phyloP scores from a whole-genome alignment of 1,140 invertebrate species.

The Heliconius eleuchia region DNA sequence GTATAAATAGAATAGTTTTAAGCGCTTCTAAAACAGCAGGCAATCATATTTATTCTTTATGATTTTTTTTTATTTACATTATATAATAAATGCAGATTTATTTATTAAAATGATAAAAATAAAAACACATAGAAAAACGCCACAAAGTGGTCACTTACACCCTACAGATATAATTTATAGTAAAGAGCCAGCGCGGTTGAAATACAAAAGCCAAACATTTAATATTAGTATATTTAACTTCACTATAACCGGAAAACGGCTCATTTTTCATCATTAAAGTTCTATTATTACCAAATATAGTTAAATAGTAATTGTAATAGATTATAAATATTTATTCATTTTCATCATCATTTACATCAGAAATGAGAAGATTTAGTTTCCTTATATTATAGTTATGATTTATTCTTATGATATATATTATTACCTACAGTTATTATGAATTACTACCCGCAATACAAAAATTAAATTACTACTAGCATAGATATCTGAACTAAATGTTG shows the following conservation, averaged over 20 bases:
- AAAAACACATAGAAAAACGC: not conserved
- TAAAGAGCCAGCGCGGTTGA: slow-evolving; percentile 40
- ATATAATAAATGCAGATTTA: no score
- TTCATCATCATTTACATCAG: not conserved
- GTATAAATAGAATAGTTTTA: no score
- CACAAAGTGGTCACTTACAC: slow-evolving; percentile 17
- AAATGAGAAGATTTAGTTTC: not conserved
- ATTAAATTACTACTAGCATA: not conserved
- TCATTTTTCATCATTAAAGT: slow-evolving; percentile 49
- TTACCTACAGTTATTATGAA: not conserved
- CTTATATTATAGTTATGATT: not conserved
- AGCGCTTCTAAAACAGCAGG: no score
- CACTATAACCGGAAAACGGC: slow-evolving; percentile 37
- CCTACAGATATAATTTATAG: slow-evolving; percentile 43
- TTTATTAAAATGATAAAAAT: no score
- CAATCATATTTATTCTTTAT: no score
- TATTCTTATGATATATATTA: not conserved
- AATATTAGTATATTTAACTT: slow-evolving; percentile 44
- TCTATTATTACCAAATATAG: slow-evolving; percentile 34
- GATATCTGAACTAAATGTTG: no score
- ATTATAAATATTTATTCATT: slow-evolving; percentile 6
- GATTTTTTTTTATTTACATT: no score
- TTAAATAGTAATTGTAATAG: slow-evolving; percentile 19
- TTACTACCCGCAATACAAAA: not conserved
- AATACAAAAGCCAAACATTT: slow-evolving; percentile 48